Base-by-base conservation (phyloP, 2,888 invertebrate species). In the Lycaena phlaeas region DNA sequence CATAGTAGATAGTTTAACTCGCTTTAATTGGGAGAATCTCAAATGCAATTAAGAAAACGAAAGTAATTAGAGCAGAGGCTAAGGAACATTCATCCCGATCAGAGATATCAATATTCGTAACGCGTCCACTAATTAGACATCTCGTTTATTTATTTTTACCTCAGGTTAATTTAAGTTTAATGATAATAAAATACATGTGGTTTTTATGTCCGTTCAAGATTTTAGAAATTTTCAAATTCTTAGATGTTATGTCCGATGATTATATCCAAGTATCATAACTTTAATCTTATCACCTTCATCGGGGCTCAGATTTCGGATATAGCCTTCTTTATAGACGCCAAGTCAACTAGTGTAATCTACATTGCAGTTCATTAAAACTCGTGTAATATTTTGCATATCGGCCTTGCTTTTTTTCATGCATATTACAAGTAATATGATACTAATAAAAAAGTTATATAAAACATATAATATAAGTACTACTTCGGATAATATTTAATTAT, bases 1-100 rank as follows among this genome's bases (percentile, higher is more conserved):
- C 62, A 62, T 69, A 62, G 64, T 61, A 55, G 61, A 63, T 52
- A 64, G 52, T 72, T 74, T 74, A 70, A 75, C 73, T 71, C 66
- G 68, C 56, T 52, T 58, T 54, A 34, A 34, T 34, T 53, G 61
- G 44, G 49, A 53, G 60, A 68, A 69, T 69, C 68, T 73, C 52
- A 59, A 60, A 61, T 61, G 68, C 65, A 69, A 73, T 78, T 75
- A 75, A 76, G 67, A 64, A 63, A 57, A 59, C 53, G 52, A 54
- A 60, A 61, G 61, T 68, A 68, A 76, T 69, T 69, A 64, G 65
- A 65, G 61, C 61, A 62, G 57, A 41, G 52, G 54, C 48, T 51
- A 56, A 60, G 50, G 43, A 55, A 54, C 59, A 63, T 63, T 58
- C 55, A 51, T 56, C 44, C 57, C 66, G 66, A 67, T 66, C 52